phyloP scores from a whole-genome alignment of 2,113 vertebrate species.

The Lota lota region DNA sequence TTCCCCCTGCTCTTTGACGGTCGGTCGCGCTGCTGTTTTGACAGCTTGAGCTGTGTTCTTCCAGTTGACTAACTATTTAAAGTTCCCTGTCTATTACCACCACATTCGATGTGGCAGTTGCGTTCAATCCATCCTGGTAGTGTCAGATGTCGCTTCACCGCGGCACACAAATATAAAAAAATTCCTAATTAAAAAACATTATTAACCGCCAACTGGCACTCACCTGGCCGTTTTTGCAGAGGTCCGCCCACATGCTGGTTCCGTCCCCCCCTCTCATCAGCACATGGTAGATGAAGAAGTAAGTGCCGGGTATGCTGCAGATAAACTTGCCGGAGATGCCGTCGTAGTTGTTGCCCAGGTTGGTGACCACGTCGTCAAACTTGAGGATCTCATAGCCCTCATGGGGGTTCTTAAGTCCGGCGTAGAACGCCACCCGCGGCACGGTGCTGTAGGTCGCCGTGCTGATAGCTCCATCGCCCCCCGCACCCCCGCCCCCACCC shows the following conservation, averaged over 20 bases:
- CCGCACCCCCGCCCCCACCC: constrained; percentile 32
- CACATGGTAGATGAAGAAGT: constrained; percentile 99
- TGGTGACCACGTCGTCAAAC: constrained; percentile 98
- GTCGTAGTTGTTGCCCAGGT: constrained; percentile 98
- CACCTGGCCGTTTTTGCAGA: constrained; percentile 98
- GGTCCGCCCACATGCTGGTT: constrained; percentile 99
- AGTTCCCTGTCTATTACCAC: too few relatives aligned
- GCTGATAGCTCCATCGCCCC: constrained; percentile 87
- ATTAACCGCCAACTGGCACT: constrained; percentile 32
- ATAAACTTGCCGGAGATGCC: constrained; percentile 93
- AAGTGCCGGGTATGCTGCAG: constrained; percentile 93
- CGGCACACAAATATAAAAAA: too few relatives aligned
- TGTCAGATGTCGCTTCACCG: too few relatives aligned
- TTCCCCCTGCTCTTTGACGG: too few relatives aligned
- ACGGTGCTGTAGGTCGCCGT: constrained; percentile 92
- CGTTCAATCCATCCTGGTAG: too few relatives aligned
- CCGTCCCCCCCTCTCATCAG: constrained; percentile 97
- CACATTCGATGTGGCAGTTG: too few relatives aligned
- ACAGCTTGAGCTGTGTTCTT: too few relatives aligned
- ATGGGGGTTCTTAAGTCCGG: constrained; percentile 96
- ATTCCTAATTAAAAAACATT: too few relatives aligned
- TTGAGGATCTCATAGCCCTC: constrained; percentile 98
- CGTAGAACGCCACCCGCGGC: constrained; percentile 94
- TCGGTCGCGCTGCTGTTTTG: too few relatives aligned
- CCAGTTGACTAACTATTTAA: too few relatives aligned